These are phyloP conservation scores for Anneissia japonica DNA, from an alignment of 35 echinoderm and acorn worm genomes.

Conservation along the genomic window DNA sequence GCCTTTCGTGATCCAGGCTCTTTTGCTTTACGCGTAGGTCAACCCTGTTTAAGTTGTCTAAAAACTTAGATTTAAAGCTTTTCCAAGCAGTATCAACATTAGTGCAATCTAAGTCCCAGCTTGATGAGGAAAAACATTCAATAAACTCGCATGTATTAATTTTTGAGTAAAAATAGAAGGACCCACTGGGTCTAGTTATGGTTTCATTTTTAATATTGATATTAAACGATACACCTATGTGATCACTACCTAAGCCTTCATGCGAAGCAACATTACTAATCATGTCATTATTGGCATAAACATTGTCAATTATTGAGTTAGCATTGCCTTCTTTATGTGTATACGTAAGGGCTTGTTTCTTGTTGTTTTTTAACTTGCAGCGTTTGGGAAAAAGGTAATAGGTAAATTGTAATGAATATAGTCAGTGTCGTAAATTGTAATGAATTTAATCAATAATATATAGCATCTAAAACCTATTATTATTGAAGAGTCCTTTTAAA, in stretches of 20 bases:
- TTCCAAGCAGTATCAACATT: too few relatives aligned
- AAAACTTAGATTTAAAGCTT: not conserved
- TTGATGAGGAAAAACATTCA: not conserved
- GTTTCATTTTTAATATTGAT: not conserved
- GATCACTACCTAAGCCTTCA: not conserved
- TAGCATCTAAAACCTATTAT: too few relatives aligned
- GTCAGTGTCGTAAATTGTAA: too few relatives aligned
- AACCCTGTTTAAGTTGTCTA: not conserved
- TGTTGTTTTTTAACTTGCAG: too few relatives aligned
- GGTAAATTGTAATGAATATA: too few relatives aligned
- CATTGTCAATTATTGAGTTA: not conserved
- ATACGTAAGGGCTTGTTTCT: too few relatives aligned
- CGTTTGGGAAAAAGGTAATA: too few relatives aligned
- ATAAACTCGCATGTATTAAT: not conserved
- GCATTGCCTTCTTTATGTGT: not conserved
- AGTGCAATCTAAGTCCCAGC: not conserved
- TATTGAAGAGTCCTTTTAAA: too few relatives aligned
- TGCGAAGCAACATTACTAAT: not conserved
- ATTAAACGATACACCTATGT: not conserved
- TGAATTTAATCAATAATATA: too few relatives aligned
- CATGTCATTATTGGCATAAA: not conserved
- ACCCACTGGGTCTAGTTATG: not conserved
- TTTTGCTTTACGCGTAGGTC: not conserved
- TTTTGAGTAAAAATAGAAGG: not conserved
- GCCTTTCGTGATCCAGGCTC: not conserved